Conservation (phyloP, 2,888 invertebrate genomes). For the Ophion ellenae region DNA sequence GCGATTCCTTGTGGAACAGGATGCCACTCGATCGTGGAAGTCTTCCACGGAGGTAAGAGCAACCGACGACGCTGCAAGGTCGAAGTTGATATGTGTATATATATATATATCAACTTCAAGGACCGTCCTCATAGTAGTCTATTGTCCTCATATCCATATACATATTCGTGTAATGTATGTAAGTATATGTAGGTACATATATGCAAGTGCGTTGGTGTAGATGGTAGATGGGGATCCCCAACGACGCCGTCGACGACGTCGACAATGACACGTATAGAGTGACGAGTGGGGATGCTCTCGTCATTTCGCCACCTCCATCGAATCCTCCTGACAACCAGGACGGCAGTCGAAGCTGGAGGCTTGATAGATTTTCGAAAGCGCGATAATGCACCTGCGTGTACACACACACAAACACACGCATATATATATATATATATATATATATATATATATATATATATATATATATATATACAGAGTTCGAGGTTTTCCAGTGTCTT, state of each 20-base stretch:
- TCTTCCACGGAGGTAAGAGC: too few relatives aligned
- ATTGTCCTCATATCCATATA: background rate
- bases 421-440: too few relatives aligned
- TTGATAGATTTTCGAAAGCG: constrained; percentile 59
- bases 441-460: too few relatives aligned
- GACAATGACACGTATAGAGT: constrained; percentile 16
- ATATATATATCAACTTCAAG: background rate
- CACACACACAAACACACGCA: background rate
- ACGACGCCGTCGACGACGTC: constrained; percentile 20
- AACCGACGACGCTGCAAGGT: background rate
- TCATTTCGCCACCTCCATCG: constrained; percentile 80
- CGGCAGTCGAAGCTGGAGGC: constrained; percentile 77
- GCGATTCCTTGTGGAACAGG: too few relatives aligned
- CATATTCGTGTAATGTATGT: background rate
- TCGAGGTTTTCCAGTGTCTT: background rate
- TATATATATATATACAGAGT: background rate
- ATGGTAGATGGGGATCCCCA: constrained; percentile 67
- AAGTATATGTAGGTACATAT: background rate
- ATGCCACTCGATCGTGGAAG: background rate
- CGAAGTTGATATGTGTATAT: background rate
- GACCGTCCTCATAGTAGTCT: background rate
- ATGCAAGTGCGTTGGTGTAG: background rate
- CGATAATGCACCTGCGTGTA: background rate
- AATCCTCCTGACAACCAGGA: constrained; percentile 78
- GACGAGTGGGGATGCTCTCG: constrained; percentile 76